Evolutionary conservation across 2,888 invertebrate genomes (phyloP), one percentile per base, ranked within the genome.

Genomic region (Ectemnius cavifrons): DNA sequence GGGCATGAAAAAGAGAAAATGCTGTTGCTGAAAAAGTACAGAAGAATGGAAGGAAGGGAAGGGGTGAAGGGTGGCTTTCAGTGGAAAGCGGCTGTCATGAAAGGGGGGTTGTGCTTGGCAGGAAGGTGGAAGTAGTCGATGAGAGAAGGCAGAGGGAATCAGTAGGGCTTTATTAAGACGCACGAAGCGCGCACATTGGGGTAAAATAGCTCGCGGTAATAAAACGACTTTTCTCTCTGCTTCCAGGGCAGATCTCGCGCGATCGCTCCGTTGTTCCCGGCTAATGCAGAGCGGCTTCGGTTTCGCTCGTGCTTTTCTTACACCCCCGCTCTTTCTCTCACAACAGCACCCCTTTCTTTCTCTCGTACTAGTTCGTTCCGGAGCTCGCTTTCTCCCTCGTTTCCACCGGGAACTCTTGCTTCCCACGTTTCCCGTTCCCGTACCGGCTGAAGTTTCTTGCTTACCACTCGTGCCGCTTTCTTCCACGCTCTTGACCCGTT

Each of bases 241-340:
- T 28, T n/a, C 60, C 1, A 4, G 20, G 52, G 61, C 68, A 71
- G 74, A 79, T 83, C 78, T 81, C 71, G 82, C 74, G 78, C 77
- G 77, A 84, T 85, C 83, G 81, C 73, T 78, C 80, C 75, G 85
- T 85, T 85, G 85, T 85, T 85, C 70, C 67, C 73, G 58, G 74
- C 77, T 79, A 81, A 85, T 79, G 78, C 83, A 79, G 79, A 64
- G 64, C 37, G 37, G 37, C 37, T 37, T 37, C 37, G 37, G 37
- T 37, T 37, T 37, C 37, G 37, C 37, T 37, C 37, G 11, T 4
- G 37, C 8, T 37, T 23, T 37, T 20, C 28, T 63, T 28, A n/a
- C n/a, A 49, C 37, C 18, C 18, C 58, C 14, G 20, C 28, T 16
- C 56, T 27, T 16, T 13, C 62, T 37, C 61, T 67, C 57, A 47